These are phyloP conservation scores for Arvicanthis niloticus DNA, from an alignment of 2,113 vertebrate species.

Conservation along the genomic window DNA sequence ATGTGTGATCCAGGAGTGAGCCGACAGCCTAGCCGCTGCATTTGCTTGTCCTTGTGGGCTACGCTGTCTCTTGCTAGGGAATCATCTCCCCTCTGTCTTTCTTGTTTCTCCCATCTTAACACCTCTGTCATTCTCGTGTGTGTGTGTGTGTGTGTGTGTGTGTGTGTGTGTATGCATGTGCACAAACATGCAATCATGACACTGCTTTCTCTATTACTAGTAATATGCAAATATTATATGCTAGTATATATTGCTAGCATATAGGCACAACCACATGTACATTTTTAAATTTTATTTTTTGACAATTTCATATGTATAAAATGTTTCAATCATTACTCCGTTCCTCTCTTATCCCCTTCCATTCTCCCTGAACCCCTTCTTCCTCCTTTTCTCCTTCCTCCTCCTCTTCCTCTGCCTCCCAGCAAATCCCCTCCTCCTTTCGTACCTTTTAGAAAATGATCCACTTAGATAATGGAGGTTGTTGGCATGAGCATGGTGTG, in stretches of 20 bases:
- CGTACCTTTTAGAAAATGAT: background rate
- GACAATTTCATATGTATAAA: background rate
- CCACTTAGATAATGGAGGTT: background rate
- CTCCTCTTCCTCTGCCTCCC: background rate
- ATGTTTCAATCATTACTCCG: background rate
- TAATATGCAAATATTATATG: no score
- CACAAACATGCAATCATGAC: background rate
- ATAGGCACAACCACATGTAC: background rate
- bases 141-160: background rate
- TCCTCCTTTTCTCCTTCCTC: background rate
- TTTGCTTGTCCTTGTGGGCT: fast-evolving
- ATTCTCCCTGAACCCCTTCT: background rate
- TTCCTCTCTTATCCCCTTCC: background rate
- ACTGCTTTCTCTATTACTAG: background rate
- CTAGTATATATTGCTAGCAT: no score
- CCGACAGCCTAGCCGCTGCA: background rate
- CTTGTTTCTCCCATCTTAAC: background rate
- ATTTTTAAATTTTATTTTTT: background rate
- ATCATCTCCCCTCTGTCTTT: background rate
- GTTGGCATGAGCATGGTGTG: background rate
- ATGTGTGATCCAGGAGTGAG: background rate
- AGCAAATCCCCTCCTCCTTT: background rate
- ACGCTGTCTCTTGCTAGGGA: background rate
- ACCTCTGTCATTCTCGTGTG: no score
- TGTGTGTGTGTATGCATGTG: no score